A percentile compares a stretch with the other conserved stretches of the same genome.
Conservation (phyloP, 53 echinoderm and acorn worm genomes). For the Henricia sp. region DNA sequence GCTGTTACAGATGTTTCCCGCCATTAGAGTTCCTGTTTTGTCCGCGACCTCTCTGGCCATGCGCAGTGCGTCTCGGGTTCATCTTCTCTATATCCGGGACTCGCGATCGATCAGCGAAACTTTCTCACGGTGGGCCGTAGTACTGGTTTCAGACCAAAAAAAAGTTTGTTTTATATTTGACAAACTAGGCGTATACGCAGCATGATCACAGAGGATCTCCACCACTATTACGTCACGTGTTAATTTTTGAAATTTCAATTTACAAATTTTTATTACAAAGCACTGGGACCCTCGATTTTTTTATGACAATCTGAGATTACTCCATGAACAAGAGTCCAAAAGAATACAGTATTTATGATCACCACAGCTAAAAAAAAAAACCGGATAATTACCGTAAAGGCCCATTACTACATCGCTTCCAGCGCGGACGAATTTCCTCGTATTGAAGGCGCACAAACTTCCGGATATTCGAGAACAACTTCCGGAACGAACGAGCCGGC, state of each 20-base stretch:
- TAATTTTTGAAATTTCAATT: too few relatives aligned
- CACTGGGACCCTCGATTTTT: too few relatives aligned
- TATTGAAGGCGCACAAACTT: slow-evolving; percentile 77
- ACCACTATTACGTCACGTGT: too few relatives aligned
- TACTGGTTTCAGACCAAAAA: slow-evolving; percentile 57
- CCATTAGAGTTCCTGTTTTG: slow-evolving; percentile 87
- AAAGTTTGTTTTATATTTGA: not conserved
- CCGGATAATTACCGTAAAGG: slow-evolving; percentile 76
- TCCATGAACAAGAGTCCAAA: too few relatives aligned
- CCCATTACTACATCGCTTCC: slow-evolving; percentile 93
- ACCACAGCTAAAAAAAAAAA: not conserved
- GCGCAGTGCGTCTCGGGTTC: slow-evolving; percentile 80
- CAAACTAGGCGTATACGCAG: too few relatives aligned
- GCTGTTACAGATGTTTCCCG: slow-evolving; percentile 87
- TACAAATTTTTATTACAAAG: too few relatives aligned
- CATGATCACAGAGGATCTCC: too few relatives aligned
- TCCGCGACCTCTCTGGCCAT: slow-evolving; percentile 90
- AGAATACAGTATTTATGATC: too few relatives aligned
- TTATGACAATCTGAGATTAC: too few relatives aligned
- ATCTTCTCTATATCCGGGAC: slow-evolving; percentile 68
- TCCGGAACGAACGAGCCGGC: slow-evolving; percentile 81
- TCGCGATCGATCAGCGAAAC: slow-evolving; percentile 74
- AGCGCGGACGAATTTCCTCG: slow-evolving; percentile 83
- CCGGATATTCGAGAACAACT: slow-evolving; percentile 80
- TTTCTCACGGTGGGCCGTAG: slow-evolving; percentile 86